A percentile compares a stretch with the other conserved stretches of the same genome.
These are phyloP conservation scores for Leuctra nigra DNA, from an alignment of 2,888 invertebrate genomes.

Conservation along the genomic window DNA sequence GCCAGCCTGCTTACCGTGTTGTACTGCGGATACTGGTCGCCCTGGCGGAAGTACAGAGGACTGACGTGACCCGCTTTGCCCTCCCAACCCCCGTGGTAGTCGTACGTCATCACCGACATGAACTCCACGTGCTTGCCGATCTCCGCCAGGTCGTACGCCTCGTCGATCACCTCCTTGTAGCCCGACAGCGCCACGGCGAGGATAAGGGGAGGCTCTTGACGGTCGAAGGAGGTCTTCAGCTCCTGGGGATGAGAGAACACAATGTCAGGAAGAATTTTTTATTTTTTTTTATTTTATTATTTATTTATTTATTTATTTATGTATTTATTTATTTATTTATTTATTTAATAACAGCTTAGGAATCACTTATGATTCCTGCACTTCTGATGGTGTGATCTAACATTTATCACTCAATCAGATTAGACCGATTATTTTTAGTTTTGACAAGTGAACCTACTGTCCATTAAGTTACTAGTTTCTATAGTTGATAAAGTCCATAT, in stretches of 20 bases:
- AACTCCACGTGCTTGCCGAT: constrained; percentile 54
- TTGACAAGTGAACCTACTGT: too few relatives aligned
- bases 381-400: too few relatives aligned
- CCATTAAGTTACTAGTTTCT: too few relatives aligned
- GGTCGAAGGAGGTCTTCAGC: constrained; percentile 54
- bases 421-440: too few relatives aligned
- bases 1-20: too few relatives aligned
- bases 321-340: too few relatives aligned
- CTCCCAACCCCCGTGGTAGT: constrained; percentile 89
- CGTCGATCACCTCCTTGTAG: constrained; percentile 82
- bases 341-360: too few relatives aligned
- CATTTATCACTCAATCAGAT: too few relatives aligned
- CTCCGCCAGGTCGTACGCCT: constrained; percentile 66
- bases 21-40: constrained; percentile 67
- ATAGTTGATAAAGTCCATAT: too few relatives aligned
- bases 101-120: constrained; percentile 80
- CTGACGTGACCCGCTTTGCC: constrained; percentile 71
- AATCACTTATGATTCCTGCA: too few relatives aligned
- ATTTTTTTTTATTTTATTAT: too few relatives aligned
- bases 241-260: constrained; percentile 54
- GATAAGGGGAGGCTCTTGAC: constrained; percentile 57
- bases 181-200: constrained; percentile 81
- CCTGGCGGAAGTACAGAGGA: constrained; percentile 58
- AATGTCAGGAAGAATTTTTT: background rate
- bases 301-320: too few relatives aligned